Percentiles rank a stretch among this genome's conserved stretches.
phyloP scores from a whole-genome alignment of 2,797 vertebrate genomes.

The Alosa sapidissima region DNA sequence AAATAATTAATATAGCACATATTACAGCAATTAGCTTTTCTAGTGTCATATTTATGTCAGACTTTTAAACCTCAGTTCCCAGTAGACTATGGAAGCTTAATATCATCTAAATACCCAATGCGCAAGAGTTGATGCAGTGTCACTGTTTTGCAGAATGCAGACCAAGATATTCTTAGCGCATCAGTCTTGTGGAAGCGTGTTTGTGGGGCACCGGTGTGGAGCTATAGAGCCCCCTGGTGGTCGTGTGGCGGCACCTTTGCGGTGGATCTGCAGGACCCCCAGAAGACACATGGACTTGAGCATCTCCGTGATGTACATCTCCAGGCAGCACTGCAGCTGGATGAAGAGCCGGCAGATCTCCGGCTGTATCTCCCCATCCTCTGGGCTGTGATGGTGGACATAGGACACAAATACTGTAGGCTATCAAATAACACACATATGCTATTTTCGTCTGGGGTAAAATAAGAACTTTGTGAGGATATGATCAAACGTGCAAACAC shows the following conservation, averaged over 20 bases:
- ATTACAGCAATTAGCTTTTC: too few species aligned
- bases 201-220: not conserved
- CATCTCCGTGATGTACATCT: conserved; percentile 99
- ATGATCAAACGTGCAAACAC: too few species aligned
- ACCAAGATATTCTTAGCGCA: not conserved
- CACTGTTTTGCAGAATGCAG: not conserved
- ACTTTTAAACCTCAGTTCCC: not conserved
- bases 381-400: conserved; percentile 68
- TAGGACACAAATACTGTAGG: not conserved
- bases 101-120: not conserved
- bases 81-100: not conserved
- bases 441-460: too few species aligned
- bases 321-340: conserved; percentile 97
- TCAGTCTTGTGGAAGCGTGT: not conserved
- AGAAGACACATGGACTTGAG: conserved; percentile 95
- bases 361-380: conserved; percentile 96
- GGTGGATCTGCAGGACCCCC: conserved; percentile 94
- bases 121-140: not conserved
- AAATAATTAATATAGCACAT: too few species aligned
- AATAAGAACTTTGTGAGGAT: too few species aligned
- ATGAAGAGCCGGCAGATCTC: conserved; percentile 97
- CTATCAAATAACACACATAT: not conserved
- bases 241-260: conserved; percentile 81
- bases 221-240: conserved; percentile 55
- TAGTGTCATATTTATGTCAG: too few species aligned